Evolutionary conservation across 2,113 vertebrate genomes (phyloP).

Genomic region (Zosterops borbonicus): DNA sequence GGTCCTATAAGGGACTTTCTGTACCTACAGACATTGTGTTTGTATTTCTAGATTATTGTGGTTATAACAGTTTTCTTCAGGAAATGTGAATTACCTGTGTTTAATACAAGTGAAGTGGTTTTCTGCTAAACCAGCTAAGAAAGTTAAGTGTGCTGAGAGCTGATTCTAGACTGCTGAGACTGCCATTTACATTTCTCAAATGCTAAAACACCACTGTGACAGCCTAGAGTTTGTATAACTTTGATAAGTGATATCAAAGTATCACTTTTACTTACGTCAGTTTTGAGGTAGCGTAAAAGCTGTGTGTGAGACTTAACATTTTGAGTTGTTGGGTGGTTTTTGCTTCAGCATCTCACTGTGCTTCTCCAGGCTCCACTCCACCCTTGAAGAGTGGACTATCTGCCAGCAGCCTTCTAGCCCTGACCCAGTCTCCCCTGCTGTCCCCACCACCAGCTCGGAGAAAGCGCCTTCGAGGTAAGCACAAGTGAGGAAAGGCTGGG

Average conservation of each 20-base stretch:
- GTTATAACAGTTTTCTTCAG: background rate
- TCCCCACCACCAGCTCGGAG: conserved; percentile 64
- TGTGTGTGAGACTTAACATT: background rate
- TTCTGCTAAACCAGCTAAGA: background rate
- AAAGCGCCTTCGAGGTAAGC: conserved; percentile 63
- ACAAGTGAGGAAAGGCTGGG: background rate
- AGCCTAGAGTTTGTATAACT: background rate
- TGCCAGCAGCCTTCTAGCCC: conserved; percentile 84
- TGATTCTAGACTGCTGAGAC: background rate
- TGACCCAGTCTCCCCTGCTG: conserved; percentile 90
- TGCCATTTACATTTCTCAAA: background rate
- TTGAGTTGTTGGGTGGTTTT: background rate
- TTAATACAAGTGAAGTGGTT: background rate
- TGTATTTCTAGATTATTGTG: background rate
- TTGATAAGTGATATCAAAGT: background rate
- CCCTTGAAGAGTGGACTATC: conserved; percentile 75
- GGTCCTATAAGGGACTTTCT: background rate
- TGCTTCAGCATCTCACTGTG: background rate
- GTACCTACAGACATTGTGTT: background rate
- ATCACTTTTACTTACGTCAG: background rate
- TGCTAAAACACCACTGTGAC: background rate
- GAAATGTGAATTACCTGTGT: background rate
- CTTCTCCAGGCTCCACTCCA: conserved; percentile 74
- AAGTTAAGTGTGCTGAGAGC: background rate
- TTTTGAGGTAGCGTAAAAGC: background rate